Evolutionary conservation across 2,888 invertebrate genomes (phyloP), one percentile per base, ranked within the genome.

Genomic region (Venusia cambrica): DNA sequence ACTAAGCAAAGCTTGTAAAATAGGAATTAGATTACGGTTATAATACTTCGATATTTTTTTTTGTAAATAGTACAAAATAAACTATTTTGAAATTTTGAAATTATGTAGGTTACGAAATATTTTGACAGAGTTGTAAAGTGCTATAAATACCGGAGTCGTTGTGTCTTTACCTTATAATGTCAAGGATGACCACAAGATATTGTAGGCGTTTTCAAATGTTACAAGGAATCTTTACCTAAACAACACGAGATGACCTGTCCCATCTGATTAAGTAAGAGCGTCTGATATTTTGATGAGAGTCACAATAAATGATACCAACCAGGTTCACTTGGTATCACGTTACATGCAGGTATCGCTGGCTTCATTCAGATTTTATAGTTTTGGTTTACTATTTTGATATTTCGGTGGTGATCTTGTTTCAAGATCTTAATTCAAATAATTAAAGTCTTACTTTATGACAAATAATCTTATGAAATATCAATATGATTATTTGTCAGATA

Each of bases 201-300:
- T n/a, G n/a, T n/a, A n/a, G n/a, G n/a, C n/a, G n/a, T 13, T 25
- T 28, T 28, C 5, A 14, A n/a, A 20, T 30, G 15, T 30, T 10
- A 16, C 15, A 10, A n/a, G n/a, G n/a, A n/a, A n/a, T n/a, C n/a
- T n/a, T n/a, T 7, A 14, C 9, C 3, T 4, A 25, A 35, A 27
- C 19, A 25, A 22, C 21, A 6, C n/a, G 42, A 48, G 39, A n/a
- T 41, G 47, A 41, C 41, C 57, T 63, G 72, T 73, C 73, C 19
- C 26, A 16, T 61, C 57, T 41, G 43, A 72, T 78, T 70, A 64
- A 54, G 42, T 77, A 72, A 62, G 48, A 62, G 69, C 64, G 62
- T 51, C 57, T 61, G 55, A 55, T 74, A 71, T 73, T 77, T 57
- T 75, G 74, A 73, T 66, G 69, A 66, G 54, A 60, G 73, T 74